phyloP scores from a whole-genome alignment of 2,888 invertebrate species.

The Tinea pellionella region DNA sequence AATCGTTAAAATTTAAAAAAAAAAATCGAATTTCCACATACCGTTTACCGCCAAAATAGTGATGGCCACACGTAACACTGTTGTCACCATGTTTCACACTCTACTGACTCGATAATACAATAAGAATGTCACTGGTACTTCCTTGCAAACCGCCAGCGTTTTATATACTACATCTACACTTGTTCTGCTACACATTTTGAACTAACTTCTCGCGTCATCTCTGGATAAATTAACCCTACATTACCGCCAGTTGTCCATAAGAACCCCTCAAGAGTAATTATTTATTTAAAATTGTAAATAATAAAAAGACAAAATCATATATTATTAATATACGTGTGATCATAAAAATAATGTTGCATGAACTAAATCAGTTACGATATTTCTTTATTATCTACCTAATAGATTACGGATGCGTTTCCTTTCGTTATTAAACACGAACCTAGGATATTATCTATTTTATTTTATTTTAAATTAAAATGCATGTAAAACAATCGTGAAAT shows the following conservation, averaged over 20 bases:
- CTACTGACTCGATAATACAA: conserved; percentile 17
- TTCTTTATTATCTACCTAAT: neutral
- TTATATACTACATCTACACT: conserved; percentile 59
- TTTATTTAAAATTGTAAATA: neutral
- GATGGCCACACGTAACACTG: conserved; percentile 27
- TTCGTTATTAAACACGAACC: neutral
- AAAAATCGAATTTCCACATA: too few species aligned
- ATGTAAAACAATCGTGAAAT: too few species aligned
- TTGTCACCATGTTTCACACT: conserved; percentile 36
- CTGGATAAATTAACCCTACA: conserved; percentile 48
- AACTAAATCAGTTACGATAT: neutral
- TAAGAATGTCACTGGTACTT: conserved; percentile 30
- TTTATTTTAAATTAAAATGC: too few species aligned
- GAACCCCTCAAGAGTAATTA: neutral
- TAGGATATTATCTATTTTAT: too few species aligned
- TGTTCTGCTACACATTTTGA: conserved; percentile 50
- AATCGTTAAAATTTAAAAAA: too few species aligned
- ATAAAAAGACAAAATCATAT: neutral
- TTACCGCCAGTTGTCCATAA: neutral
- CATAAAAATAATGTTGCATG: neutral
- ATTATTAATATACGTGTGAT: neutral
- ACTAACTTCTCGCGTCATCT: conserved; percentile 45
- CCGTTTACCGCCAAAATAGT: conserved; percentile 48
- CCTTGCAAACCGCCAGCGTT: conserved; percentile 41
- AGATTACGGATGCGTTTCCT: conserved; percentile 7